phyloP scores from a whole-genome alignment of 1,140 invertebrate genomes.

The Amphibalanus amphitrite region DNA sequence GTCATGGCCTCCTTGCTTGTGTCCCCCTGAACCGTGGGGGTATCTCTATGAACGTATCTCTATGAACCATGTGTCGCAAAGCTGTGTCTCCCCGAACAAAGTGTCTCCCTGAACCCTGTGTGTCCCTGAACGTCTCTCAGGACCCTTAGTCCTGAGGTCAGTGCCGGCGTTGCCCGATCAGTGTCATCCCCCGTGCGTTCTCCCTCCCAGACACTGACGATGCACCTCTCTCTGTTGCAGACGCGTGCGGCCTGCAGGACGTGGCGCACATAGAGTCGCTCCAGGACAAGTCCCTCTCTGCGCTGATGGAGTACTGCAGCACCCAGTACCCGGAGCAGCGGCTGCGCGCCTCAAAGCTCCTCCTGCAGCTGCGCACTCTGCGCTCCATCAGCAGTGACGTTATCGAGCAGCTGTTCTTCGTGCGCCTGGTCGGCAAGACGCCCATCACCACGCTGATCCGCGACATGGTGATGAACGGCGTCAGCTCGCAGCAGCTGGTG shows the following conservation, averaged over 20 bases:
- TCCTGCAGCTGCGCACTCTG: constrained; percentile 37
- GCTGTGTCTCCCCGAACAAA: too few species aligned
- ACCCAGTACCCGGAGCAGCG: constrained; percentile 39
- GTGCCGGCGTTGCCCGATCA: too few species aligned
- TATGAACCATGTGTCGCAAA: too few species aligned
- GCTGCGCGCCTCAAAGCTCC: constrained; percentile 36
- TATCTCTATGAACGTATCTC: too few species aligned
- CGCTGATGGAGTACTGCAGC: constrained; percentile 39
- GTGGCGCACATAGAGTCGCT: constrained; percentile 34
- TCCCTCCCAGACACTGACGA: too few species aligned
- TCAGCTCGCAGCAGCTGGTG: constrained; percentile 12
- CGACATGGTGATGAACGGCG: constrained; percentile 15
- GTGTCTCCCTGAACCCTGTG: too few species aligned
- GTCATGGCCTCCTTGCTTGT: too few species aligned
- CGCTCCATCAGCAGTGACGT: constrained; percentile 36
- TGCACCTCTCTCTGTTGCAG: constrained; percentile 25
- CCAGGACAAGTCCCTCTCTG: constrained; percentile 41
- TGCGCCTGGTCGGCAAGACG: constrained; percentile 37
- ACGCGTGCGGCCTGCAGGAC: constrained; percentile 38
- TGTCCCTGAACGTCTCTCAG: too few species aligned
- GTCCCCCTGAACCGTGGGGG: too few species aligned
- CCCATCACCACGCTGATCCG: constrained; percentile 38
- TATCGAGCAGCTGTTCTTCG: constrained; percentile 41
- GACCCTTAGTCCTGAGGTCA: too few species aligned
- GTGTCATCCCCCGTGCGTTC: too few species aligned